A percentile compares a stretch with the other conserved stretches of the same genome.
Evolutionary conservation across 2,888 invertebrate species (phyloP).

Genomic region (Molanna angustata): DNA sequence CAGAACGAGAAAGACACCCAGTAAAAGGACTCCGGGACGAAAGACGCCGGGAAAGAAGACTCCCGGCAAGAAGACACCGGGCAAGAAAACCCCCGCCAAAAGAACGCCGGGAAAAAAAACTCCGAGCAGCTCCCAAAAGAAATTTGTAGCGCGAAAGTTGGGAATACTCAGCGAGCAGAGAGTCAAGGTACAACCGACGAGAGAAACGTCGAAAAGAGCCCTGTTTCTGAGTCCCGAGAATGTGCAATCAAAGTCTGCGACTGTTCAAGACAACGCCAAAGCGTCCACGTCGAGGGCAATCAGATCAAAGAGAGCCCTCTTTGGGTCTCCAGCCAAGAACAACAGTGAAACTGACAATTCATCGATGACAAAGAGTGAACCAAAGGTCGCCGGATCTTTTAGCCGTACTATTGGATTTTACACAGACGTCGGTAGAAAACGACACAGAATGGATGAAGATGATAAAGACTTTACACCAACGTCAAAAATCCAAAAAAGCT

Average conservation of each 20-base stretch:
- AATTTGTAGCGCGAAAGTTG: conserved; percentile 52
- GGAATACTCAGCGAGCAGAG: conserved; percentile 46
- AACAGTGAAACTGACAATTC: conserved; percentile 38
- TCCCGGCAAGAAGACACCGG: conserved; percentile 62
- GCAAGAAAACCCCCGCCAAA: conserved; percentile 47
- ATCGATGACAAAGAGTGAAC: conserved; percentile 1
- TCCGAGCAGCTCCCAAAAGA: conserved; percentile 63
- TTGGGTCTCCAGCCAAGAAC: conserved; percentile 61
- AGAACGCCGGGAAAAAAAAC: conserved; percentile 53
- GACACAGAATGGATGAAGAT: conserved; percentile 48
- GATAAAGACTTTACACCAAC: conserved; percentile 38
- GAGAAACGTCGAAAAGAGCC: conserved; percentile 66
- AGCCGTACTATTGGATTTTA: background rate
- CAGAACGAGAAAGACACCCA: conserved; percentile 44
- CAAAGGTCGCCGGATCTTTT: conserved; percentile 2
- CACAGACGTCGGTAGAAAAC: conserved; percentile 40
- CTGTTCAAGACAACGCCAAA: conserved; percentile 35
- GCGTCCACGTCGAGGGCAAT: conserved; percentile 39
- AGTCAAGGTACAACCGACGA: conserved; percentile 45
- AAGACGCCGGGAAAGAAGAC: conserved; percentile 53
- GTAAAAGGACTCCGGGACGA: conserved; percentile 45
- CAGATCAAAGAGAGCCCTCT: conserved; percentile 64
- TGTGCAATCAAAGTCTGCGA: conserved; percentile 37
- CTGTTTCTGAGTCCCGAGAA: conserved; percentile 71
- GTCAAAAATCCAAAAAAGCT: conserved; percentile 56